These are phyloP conservation scores for Loxodonta africana DNA, from an alignment of 2,113 vertebrate genomes.

Conservation along the genomic window DNA sequence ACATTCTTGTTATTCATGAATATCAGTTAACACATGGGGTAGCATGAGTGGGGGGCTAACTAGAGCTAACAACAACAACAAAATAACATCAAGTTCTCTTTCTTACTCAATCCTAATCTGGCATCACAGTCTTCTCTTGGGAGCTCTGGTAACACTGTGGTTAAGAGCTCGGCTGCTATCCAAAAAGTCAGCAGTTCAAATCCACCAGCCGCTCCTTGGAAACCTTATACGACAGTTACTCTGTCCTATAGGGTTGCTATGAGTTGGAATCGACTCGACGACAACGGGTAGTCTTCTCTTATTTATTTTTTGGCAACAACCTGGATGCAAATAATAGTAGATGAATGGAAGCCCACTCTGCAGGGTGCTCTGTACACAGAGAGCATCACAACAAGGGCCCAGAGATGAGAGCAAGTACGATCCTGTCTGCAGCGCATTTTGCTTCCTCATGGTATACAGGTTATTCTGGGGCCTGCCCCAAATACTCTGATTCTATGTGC, in stretches of 20 bases:
- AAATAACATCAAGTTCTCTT: background rate
- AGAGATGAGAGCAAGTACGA: background rate
- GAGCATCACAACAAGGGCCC: background rate
- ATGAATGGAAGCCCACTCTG: background rate
- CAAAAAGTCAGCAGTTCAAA: too few species aligned
- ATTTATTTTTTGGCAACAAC: background rate
- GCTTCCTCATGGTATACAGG: background rate
- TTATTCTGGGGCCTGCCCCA: background rate
- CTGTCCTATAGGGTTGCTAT: too few species aligned
- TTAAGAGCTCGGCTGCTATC: too few species aligned
- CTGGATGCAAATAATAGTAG: background rate
- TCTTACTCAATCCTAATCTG: background rate
- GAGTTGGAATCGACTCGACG: too few species aligned
- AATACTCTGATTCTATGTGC: background rate
- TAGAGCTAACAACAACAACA: background rate
- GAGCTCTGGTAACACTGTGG: too few species aligned
- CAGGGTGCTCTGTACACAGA: background rate
- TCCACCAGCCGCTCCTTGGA: too few species aligned
- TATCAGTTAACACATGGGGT: background rate
- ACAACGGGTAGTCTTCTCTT: too few species aligned
- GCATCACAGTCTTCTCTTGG: background rate
- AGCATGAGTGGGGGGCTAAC: background rate
- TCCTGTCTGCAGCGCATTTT: background rate
- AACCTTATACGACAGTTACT: too few species aligned
- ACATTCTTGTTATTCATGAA: background rate